A percentile compares a stretch with the other conserved stretches of the same genome.
Conservation (phyloP, 2,888 invertebrate genomes). For the Scrobipalpa costella region DNA sequence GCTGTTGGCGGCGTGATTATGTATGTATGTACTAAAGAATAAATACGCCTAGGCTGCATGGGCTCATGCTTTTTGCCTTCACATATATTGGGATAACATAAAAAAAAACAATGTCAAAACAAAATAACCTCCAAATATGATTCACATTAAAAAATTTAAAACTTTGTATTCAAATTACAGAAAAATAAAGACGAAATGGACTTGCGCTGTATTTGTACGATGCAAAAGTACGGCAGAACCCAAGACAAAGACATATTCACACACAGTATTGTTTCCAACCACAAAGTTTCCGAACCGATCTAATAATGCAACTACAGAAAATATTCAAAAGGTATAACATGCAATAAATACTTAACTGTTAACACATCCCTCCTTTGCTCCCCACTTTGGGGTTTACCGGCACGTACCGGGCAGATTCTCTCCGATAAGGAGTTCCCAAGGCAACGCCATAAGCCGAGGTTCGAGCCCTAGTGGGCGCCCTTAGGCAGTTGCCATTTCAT, state of each 20-base stretch:
- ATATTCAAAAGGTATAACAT: constrained; percentile 68
- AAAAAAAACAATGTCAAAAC: constrained; percentile 30
- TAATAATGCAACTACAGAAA: constrained; percentile 56
- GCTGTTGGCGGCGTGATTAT: too few species aligned
- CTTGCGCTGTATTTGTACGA: constrained; percentile 46
- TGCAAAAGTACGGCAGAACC: constrained; percentile 59
- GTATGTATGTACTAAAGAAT: too few species aligned
- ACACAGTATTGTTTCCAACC: constrained; percentile 70
- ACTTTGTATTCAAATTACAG: constrained; percentile 49
- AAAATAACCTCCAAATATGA: constrained; percentile 56
- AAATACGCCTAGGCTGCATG: background rate
- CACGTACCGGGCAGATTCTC: too few species aligned
- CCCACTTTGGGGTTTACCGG: too few species aligned
- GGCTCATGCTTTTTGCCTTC: background rate
- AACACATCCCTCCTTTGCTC: too few species aligned
- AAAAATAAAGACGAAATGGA: constrained; percentile 52
- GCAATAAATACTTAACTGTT: background rate
- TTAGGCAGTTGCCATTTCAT: too few species aligned
- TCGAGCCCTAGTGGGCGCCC: too few species aligned
- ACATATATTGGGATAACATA: background rate
- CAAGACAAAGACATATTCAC: constrained; percentile 69
- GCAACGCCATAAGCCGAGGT: too few species aligned
- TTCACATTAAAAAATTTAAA: constrained; percentile 47
- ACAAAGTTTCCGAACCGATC: constrained; percentile 66
- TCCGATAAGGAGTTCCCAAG: too few species aligned